A percentile compares a stretch with the other conserved stretches of the same genome.
phyloP scores from a whole-genome alignment of 2,888 invertebrate species.

The Habrosyne pyritoides region DNA sequence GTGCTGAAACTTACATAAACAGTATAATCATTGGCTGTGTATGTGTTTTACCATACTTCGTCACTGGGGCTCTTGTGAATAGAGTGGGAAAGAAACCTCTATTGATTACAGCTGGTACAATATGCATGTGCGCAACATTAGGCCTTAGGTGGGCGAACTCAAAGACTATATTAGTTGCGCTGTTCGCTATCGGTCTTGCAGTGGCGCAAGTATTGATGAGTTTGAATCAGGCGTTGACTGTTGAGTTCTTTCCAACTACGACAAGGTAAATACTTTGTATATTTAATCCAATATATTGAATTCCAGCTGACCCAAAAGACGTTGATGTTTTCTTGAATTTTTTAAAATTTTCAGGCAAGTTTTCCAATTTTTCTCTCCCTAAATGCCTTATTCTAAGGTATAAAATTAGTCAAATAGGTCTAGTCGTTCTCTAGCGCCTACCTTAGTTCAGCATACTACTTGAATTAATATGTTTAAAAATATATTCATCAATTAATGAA shows the following conservation, averaged over 20 bases:
- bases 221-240: slow-evolving; percentile 52
- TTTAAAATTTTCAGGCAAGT: too few relatives aligned
- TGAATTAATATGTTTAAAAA: too few relatives aligned
- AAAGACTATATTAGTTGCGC: slow-evolving; percentile 46
- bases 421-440: too few relatives aligned
- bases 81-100: slow-evolving; percentile 61
- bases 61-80: slow-evolving; percentile 57
- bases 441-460: too few relatives aligned
- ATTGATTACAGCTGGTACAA: slow-evolving; percentile 37
- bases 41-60: slow-evolving; percentile 50
- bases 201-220: slow-evolving; percentile 51
- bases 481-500: too few relatives aligned
- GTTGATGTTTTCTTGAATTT: too few relatives aligned
- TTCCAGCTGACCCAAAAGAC: too few relatives aligned
- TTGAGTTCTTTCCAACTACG: slow-evolving; percentile 61
- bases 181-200: slow-evolving; percentile 50
- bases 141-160: slow-evolving; percentile 52
- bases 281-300: too few relatives aligned
- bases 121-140: slow-evolving; percentile 37
- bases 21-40: slow-evolving; percentile 60
- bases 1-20: slow-evolving; percentile 65
- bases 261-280: slow-evolving; percentile 55
- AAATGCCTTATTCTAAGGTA: too few relatives aligned
- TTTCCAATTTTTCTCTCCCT: too few relatives aligned
- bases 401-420: too few relatives aligned